Conservation (phyloP, 2,888 invertebrate genomes). For the Andrena bicolor region DNA sequence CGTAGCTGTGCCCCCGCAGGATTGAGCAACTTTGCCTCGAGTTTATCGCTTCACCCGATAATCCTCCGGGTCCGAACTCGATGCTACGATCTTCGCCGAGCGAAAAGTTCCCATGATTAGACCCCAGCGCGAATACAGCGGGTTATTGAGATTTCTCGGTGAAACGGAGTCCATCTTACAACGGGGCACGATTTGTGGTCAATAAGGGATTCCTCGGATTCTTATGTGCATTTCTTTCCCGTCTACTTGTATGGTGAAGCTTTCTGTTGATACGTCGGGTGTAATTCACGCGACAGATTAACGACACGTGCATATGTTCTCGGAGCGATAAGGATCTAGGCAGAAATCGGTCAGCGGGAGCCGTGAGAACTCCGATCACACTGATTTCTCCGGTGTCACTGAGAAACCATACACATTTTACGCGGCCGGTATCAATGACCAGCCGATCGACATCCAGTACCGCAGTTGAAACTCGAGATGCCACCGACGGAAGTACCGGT, state of each 20-base stretch:
- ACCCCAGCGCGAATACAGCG: not conserved
- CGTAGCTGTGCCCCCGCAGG: not conserved
- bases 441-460: slow-evolving; percentile 62
- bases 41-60: slow-evolving; percentile 5
- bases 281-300: slow-evolving; percentile 50
- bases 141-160: not conserved
- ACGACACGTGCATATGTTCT: slow-evolving; percentile 30
- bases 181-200: not conserved
- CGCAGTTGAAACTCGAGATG: slow-evolving; percentile 64
- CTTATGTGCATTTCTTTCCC: slow-evolving; percentile 26
- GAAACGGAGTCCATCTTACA: not conserved
- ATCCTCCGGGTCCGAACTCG: not conserved
- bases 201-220: slow-evolving; percentile 28
- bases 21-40: slow-evolving; percentile 1
- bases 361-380: slow-evolving; percentile 66
- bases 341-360: slow-evolving; percentile 57
- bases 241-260: slow-evolving; percentile 1
- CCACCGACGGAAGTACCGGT: slow-evolving; percentile 57
- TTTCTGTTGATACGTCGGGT: not conserved
- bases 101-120: not conserved
- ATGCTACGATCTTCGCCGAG: not conserved
- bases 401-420: slow-evolving; percentile 69
- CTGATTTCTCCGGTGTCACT: slow-evolving; percentile 65
- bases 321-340: slow-evolving; percentile 49
- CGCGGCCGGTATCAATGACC: slow-evolving; percentile 61